Evolutionary conservation across 2,113 vertebrate genomes (phyloP).

Genomic region (Psophia crepitans): DNA sequence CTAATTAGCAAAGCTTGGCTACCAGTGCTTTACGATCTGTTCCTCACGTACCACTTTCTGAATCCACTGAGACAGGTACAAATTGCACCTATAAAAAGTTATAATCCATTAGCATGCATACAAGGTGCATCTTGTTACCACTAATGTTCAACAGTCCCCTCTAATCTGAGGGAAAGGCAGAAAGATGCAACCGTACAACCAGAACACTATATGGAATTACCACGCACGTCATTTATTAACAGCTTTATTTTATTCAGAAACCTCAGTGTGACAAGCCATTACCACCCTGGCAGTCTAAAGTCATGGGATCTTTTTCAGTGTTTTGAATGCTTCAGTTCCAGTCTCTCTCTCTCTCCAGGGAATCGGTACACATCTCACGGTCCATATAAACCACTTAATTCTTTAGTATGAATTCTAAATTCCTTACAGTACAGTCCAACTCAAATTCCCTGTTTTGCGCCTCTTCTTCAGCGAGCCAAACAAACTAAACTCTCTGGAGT

Average conservation of each 20-base stretch:
- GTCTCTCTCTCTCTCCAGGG: neutral
- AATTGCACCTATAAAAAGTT: conserved; percentile 34
- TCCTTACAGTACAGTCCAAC: neutral
- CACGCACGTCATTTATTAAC: neutral
- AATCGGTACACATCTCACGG: fast-evolving
- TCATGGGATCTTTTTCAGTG: neutral
- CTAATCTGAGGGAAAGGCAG: neutral
- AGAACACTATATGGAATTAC: neutral
- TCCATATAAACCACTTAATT: neutral
- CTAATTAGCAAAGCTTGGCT: conserved; percentile 20
- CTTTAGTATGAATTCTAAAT: neutral
- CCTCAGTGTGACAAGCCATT: neutral
- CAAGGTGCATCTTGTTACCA: neutral
- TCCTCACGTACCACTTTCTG: neutral
- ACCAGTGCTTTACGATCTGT: neutral
- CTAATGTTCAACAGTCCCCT: neutral
- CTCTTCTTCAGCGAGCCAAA: neutral
- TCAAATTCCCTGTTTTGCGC: neutral
- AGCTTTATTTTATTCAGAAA: neutral
- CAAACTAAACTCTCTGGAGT: neutral
- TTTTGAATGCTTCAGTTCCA: neutral
- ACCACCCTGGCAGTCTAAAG: neutral
- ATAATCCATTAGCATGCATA: neutral
- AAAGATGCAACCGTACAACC: neutral
- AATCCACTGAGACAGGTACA: neutral